Conservation (phyloP, 2,113 vertebrate species). For the Rhadina sibilatrix region DNA sequence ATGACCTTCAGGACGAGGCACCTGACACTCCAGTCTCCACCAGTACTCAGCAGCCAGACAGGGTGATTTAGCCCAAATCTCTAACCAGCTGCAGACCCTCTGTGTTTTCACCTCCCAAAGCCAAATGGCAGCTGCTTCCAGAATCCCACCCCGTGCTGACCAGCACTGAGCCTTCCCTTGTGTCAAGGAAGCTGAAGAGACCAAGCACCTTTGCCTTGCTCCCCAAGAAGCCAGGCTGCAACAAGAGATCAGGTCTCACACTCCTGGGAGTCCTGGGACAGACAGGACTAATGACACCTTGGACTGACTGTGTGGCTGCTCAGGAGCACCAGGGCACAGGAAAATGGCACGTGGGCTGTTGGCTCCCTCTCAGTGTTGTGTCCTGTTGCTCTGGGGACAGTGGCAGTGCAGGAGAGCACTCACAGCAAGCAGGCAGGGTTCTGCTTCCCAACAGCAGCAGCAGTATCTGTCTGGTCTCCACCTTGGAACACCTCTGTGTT, state of each 20-base stretch:
- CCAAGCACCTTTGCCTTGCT: background rate
- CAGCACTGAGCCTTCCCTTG: background rate
- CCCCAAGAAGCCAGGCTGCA: background rate
- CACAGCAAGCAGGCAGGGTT: background rate
- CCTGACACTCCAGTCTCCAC: background rate
- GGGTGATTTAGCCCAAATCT: background rate
- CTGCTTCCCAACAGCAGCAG: background rate
- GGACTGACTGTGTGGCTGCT: background rate
- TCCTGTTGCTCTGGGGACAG: rapidly evolving
- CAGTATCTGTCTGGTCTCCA: background rate
- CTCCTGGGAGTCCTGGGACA: background rate
- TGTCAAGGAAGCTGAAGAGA: background rate
- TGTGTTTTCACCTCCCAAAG: background rate
- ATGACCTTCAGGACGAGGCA: background rate
- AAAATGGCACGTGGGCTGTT: background rate
- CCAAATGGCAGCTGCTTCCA: background rate
- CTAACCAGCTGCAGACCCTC: background rate
- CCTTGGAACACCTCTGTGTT: background rate
- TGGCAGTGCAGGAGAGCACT: background rate
- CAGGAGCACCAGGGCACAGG: background rate
- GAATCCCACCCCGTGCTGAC: background rate
- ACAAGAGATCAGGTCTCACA: too few relatives aligned
- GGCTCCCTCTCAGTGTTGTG: background rate
- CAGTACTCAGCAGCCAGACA: background rate
- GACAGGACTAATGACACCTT: background rate